These are phyloP conservation scores for Meloidogyne hapla DNA, from an alignment of 1,140 invertebrate species.

Conservation along the genomic window DNA sequence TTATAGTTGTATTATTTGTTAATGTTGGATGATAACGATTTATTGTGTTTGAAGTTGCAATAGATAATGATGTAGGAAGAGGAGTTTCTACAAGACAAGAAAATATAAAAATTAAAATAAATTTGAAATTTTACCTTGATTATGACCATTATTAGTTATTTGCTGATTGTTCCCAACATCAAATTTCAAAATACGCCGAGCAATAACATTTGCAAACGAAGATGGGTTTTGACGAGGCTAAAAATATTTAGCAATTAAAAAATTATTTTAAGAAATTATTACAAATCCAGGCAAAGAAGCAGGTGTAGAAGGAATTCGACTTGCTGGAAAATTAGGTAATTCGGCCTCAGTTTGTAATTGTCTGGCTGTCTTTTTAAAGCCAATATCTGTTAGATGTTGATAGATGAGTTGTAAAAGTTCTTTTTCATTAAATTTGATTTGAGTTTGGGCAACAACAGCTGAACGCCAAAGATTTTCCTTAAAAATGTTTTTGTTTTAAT, in stretches of 20 bases:
- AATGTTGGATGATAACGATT: constrained; percentile 6
- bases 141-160: neutral
- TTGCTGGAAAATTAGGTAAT: constrained; percentile 51
- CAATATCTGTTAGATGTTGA: constrained; percentile 79
- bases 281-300: constrained; percentile 43
- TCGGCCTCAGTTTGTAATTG: constrained; percentile 51
- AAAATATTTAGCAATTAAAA: neutral
- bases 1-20: neutral
- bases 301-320: constrained; percentile 42
- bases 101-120: neutral
- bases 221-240: constrained; percentile 34
- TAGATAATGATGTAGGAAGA: neutral
- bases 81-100: neutral
- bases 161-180: neutral
- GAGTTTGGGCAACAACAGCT: constrained; percentile 90
- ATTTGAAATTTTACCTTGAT: neutral
- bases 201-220: constrained; percentile 25
- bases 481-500: neutral
- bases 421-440: constrained; percentile 86
- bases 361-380: constrained; percentile 64
- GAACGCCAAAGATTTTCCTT: constrained; percentile 65
- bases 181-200: constrained; percentile 15
- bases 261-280: constrained; percentile 4
- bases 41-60: neutral
- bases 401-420: constrained; percentile 88